Evolutionary conservation across 1,140 invertebrate genomes (phyloP).

Genomic region (Goniozus legneri): DNA sequence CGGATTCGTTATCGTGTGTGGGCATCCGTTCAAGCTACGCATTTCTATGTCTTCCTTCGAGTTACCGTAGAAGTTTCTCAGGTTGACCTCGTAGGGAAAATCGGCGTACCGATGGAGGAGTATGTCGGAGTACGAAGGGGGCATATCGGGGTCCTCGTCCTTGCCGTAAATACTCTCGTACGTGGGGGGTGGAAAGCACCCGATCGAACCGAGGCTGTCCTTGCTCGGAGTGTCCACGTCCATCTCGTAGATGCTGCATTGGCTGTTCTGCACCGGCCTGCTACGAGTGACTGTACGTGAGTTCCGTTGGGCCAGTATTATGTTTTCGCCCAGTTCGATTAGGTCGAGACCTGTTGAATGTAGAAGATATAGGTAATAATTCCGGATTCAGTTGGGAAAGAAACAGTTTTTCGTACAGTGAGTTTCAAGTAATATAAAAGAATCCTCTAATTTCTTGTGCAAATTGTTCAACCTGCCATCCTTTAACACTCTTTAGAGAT

Average conservation of each 20-base stretch:
- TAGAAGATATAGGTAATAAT: too few relatives aligned
- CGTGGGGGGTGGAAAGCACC: slow-evolving; percentile 47
- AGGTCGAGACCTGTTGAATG: slow-evolving; percentile 56
- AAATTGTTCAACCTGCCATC: too few relatives aligned
- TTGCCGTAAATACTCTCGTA: slow-evolving; percentile 53
- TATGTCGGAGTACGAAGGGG: slow-evolving; percentile 51
- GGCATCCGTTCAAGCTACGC: slow-evolving; percentile 35
- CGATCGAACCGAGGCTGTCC: slow-evolving; percentile 42
- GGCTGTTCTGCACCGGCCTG: slow-evolving; percentile 40
- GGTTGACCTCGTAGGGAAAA: slow-evolving; percentile 40
- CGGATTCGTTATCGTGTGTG: slow-evolving; percentile 36
- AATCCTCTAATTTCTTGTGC: too few relatives aligned
- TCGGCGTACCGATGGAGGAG: slow-evolving; percentile 40
- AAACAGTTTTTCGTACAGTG: too few relatives aligned
- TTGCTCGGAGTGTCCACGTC: slow-evolving; percentile 49
- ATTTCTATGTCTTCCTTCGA: slow-evolving; percentile 43
- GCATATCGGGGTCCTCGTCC: slow-evolving; percentile 43
- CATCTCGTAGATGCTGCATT: slow-evolving; percentile 45
- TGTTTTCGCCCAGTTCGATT: slow-evolving; percentile 55
- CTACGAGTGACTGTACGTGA: slow-evolving; percentile 35
- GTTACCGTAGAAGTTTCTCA: slow-evolving; percentile 30
- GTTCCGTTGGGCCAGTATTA: slow-evolving; percentile 49
- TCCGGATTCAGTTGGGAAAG: too few relatives aligned
- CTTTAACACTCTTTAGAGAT: too few relatives aligned
- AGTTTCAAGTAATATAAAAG: too few relatives aligned